A percentile compares a stretch with the other conserved stretches of the same genome.
phyloP scores from a whole-genome alignment of 2,797 vertebrate species.

The Eleutherodactylus coqui region DNA sequence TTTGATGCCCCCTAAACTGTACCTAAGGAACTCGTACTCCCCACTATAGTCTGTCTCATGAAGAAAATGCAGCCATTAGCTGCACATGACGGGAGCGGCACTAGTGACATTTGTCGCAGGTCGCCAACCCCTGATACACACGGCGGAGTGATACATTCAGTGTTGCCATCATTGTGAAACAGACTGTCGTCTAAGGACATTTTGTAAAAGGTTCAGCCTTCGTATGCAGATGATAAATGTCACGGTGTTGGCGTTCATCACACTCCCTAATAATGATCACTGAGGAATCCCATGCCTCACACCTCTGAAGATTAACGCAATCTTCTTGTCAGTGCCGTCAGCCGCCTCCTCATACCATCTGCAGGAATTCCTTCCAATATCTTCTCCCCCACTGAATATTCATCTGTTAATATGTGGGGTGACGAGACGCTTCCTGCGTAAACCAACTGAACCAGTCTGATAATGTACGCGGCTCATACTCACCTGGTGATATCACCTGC shows the following conservation, averaged over 20 bases:
- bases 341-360: not conserved
- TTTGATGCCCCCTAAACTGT: too few relatives aligned
- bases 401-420: not conserved
- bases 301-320: not conserved
- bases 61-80: too few relatives aligned
- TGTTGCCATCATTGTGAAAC: too few relatives aligned
- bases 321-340: not conserved
- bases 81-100: too few relatives aligned
- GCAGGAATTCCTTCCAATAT: not conserved
- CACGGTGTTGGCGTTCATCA: not conserved
- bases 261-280: not conserved
- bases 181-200: too few relatives aligned
- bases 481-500: not conserved
- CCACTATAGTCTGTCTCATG: too few relatives aligned
- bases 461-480: not conserved
- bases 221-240: not conserved
- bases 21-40: too few relatives aligned
- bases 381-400: not conserved
- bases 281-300: not conserved
- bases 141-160: too few relatives aligned
- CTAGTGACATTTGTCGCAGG: too few relatives aligned
- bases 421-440: not conserved
- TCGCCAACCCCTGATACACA: too few relatives aligned
- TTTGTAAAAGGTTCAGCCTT: too few relatives aligned
- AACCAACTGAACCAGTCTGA: slow-evolving; percentile 20